Evolutionary conservation across 1,140 invertebrate genomes (phyloP), one percentile per base, ranked within the genome.

Genomic region (Nymphalis io): DNA sequence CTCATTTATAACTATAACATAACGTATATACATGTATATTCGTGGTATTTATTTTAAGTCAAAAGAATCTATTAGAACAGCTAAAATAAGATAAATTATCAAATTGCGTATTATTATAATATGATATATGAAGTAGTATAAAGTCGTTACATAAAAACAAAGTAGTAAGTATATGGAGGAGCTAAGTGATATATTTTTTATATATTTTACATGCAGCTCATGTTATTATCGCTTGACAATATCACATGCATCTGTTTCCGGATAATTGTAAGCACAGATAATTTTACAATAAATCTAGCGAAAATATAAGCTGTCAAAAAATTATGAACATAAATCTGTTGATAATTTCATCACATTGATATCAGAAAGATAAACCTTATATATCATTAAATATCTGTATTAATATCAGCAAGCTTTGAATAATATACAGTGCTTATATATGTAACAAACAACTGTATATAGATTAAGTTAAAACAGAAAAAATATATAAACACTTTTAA

Each of bases 11-110:
- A 33, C 5, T 33, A 18, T 62, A 51, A 60, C 18, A 12, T 58
- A 40, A 59, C 40, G 40, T 58, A 63, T 63, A 53, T 63, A 63
- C 60, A 63, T 48, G 48, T 51, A 51, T 51, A 21, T 51, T 51
- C n/a, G n/a, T n/a, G 11, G 48, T 27, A 55, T 27, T 55, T 27
- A 10, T n/a, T 55, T 10, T 16, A 48, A 21, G 46, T 51, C 46
- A 51, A 51, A 20, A 2, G 3, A 20, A 51, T 51, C 46, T 51
- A 51, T 55, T 21, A 55, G 23, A 55, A 27, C 21, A 15, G 51
- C 51, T 55, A 23, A 55, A 51, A 10, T 51, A 20, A 20, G 12
- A 20, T 11, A 51, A 51, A 51, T 20, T n/a, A 55, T 15, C 20
- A n/a, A 55, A 55, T 16, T 55, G 23, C 21, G 11, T 53, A 21